phyloP scores from a whole-genome alignment of 2,113 vertebrate species.

The Melanostigma gelatinosum region DNA sequence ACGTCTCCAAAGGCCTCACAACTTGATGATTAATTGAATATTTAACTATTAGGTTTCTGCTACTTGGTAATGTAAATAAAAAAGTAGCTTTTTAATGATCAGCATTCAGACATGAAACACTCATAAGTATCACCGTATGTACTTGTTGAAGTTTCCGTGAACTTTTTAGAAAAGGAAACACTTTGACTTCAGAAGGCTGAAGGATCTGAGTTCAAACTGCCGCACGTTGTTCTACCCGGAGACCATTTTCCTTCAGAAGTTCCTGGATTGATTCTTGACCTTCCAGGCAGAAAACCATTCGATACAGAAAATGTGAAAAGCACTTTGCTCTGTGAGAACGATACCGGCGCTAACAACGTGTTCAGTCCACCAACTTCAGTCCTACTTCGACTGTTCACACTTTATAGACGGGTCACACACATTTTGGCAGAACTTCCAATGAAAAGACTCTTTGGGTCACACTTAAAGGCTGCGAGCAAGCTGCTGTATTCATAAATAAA shows the following conservation, averaged over 20 bases:
- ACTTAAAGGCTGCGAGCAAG: neutral
- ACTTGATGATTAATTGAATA: neutral
- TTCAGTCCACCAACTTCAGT: neutral
- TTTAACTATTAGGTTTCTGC: neutral
- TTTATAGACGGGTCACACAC: neutral
- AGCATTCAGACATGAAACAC: no score
- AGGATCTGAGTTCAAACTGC: conserved; percentile 8
- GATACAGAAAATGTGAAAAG: neutral
- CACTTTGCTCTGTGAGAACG: neutral
- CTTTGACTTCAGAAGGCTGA: conserved; percentile 1
- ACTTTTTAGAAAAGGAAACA: neutral
- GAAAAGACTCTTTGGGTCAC: neutral
- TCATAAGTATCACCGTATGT: neutral
- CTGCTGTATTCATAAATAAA: no score
- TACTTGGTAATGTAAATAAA: neutral
- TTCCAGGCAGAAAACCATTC: conserved; percentile 9
- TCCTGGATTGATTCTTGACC: conserved; percentile 30
- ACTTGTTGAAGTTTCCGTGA: neutral
- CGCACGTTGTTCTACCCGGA: conserved; percentile 16
- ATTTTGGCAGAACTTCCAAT: no score
- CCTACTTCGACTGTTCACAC: neutral
- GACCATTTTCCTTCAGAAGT: conserved; percentile 8
- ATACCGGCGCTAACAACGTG: neutral
- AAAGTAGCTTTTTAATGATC: neutral
- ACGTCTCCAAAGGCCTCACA: neutral